These are phyloP conservation scores for Luehdorfia chinensis DNA, from an alignment of 1,140 invertebrate genomes.

Conservation along the genomic window DNA sequence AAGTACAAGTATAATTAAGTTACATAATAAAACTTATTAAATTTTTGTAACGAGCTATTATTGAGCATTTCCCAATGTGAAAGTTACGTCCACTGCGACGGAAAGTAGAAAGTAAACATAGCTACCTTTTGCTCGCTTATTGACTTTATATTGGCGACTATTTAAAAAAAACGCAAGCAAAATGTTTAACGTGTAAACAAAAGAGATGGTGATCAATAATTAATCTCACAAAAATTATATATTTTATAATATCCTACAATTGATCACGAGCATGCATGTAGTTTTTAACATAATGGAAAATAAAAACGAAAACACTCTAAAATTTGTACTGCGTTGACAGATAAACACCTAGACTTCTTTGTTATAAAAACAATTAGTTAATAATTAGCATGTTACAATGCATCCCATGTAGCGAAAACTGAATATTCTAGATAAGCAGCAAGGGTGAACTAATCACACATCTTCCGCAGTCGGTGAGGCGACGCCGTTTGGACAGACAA, in stretches of 20 bases:
- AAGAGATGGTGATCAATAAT: too few species aligned
- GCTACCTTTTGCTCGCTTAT: conserved; percentile 13
- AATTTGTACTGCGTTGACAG: too few species aligned
- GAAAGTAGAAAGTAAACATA: conserved; percentile 34
- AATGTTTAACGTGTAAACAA: too few species aligned
- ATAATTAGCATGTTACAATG: conserved; percentile 13
- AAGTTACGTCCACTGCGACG: conserved; percentile 31
- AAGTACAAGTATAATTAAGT: not conserved
- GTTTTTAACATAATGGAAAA: too few species aligned
- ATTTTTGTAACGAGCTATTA: conserved; percentile 20
- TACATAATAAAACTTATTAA: conserved; percentile 11
- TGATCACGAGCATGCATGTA: too few species aligned
- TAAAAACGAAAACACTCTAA: too few species aligned
- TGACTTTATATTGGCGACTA: conserved; percentile 21
- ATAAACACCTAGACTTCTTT: too few species aligned
- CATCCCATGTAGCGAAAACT: conserved; percentile 11
- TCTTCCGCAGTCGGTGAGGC: conserved; percentile 54
- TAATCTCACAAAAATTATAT: too few species aligned
- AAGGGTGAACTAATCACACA: conserved; percentile 36
- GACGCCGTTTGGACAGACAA: conserved; percentile 45
- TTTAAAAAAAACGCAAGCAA: too few species aligned
- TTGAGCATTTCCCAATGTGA: conserved; percentile 40
- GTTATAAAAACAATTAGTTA: too few species aligned
- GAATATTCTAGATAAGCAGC: conserved; percentile 27
- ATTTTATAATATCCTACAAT: too few species aligned